Evolutionary conservation across 1,140 invertebrate genomes (phyloP).

Genomic region (Aphaenogaster rudis): DNA sequence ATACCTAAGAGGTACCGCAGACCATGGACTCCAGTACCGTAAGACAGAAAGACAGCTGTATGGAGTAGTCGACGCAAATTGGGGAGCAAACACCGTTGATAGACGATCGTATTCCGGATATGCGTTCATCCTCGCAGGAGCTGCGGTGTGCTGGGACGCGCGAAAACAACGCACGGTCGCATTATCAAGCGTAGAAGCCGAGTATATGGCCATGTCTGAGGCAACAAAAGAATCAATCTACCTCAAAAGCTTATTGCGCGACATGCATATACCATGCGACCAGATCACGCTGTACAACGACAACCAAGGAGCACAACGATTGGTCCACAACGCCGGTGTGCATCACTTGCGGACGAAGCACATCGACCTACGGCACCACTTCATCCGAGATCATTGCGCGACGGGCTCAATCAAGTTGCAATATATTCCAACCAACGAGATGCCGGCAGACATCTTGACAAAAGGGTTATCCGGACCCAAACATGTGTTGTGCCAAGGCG

Average conservation of each 20-base stretch:
- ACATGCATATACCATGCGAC: background rate
- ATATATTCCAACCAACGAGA: background rate
- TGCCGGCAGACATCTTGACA: conserved; percentile 5
- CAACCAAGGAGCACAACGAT: background rate
- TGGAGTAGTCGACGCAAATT: conserved; percentile 38
- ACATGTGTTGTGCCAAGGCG: background rate
- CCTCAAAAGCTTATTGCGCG: background rate
- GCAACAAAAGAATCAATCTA: background rate
- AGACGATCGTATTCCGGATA: conserved; percentile 20
- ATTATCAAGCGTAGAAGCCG: conserved; percentile 1
- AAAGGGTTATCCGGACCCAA: conserved; percentile 10
- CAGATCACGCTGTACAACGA: background rate
- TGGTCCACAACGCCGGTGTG: background rate
- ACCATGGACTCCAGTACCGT: conserved; percentile 28
- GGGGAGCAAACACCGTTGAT: conserved; percentile 34
- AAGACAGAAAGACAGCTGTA: background rate
- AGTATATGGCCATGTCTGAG: conserved; percentile 23
- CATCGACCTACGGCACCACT: conserved; percentile 1
- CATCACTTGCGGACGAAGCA: background rate
- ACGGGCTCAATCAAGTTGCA: background rate
- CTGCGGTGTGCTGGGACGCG: background rate
- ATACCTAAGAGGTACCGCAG: conserved; percentile 70
- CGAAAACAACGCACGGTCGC: conserved; percentile 11
- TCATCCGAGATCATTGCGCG: background rate
- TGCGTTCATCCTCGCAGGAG: background rate